Percentiles rank a stretch among this genome's conserved stretches.
Evolutionary conservation across 2,888 invertebrate species (phyloP).

Genomic region (Apodemia hepburni): DNA sequence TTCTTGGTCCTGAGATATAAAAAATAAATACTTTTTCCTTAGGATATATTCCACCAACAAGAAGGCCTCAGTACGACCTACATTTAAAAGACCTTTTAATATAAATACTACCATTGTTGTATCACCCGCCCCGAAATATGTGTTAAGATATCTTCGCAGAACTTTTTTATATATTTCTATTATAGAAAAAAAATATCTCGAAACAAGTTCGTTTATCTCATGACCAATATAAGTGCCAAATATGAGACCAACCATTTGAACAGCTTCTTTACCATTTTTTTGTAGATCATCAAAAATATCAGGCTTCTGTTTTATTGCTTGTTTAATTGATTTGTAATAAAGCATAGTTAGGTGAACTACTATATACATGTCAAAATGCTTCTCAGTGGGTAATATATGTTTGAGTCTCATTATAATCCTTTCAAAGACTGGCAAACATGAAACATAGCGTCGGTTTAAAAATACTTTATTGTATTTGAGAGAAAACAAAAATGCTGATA

Average conservation of each 20-base stretch:
- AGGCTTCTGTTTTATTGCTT: slow-evolving; percentile 39
- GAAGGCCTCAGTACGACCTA: slow-evolving; percentile 27
- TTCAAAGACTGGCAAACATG: slow-evolving; percentile 44
- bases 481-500: slow-evolving; percentile 37
- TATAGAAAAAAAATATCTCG: slow-evolving; percentile 45
- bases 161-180: slow-evolving; percentile 39
- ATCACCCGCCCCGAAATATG: slow-evolving; percentile 28
- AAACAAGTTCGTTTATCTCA: slow-evolving; percentile 41
- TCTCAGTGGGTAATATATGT: slow-evolving; percentile 41
- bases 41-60: slow-evolving; percentile 32
- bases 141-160: slow-evolving; percentile 35
- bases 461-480: slow-evolving; percentile 46
- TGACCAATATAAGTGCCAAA: slow-evolving; percentile 45
- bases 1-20: slow-evolving; percentile 17
- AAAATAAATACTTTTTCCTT: slow-evolving; percentile 14
- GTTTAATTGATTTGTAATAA: slow-evolving; percentile 47
- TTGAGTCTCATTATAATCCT: slow-evolving; percentile 40
- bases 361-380: slow-evolving; percentile 36
- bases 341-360: slow-evolving; percentile 48
- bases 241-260: slow-evolving; percentile 41
- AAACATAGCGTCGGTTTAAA: slow-evolving; percentile 39
- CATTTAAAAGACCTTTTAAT: slow-evolving; percentile 32
- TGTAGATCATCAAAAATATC: slow-evolving; percentile 39
- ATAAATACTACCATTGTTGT: slow-evolving; percentile 28
- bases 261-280: slow-evolving; percentile 37